phyloP scores from a whole-genome alignment of 2,113 vertebrate species.

The Epinephelus fuscoguttatus region DNA sequence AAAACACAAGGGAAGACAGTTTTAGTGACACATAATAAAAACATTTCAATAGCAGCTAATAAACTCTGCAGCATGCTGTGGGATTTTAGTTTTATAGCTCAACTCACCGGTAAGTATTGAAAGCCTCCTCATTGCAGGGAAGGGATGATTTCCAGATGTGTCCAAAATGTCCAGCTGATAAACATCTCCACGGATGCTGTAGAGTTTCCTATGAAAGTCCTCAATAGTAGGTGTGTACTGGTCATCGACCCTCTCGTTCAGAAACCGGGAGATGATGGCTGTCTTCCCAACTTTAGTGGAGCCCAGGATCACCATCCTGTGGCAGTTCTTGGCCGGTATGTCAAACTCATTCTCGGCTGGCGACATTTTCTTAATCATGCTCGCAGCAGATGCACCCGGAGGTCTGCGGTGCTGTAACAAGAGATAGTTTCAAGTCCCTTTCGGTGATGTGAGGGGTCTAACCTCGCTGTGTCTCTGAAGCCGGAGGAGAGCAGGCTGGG shows the following conservation, averaged over 20 bases:
- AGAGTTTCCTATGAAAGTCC: slow-evolving; percentile 98
- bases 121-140: slow-evolving; percentile 96
- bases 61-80: neutral
- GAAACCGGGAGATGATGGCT: slow-evolving; percentile 95
- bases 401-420: neutral
- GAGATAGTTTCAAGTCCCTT: neutral
- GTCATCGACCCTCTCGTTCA: slow-evolving; percentile 95
- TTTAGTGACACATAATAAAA: slow-evolving; percentile 22
- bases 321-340: slow-evolving; percentile 96
- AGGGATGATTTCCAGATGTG: slow-evolving; percentile 97
- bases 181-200: slow-evolving; percentile 94
- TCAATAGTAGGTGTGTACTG: slow-evolving; percentile 98
- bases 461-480: slow-evolving; percentile 41
- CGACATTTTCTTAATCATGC: slow-evolving; percentile 97
- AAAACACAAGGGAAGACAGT: slow-evolving; percentile 33
- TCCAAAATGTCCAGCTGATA: slow-evolving; percentile 98
- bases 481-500: slow-evolving; percentile 7
- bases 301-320: slow-evolving; percentile 97
- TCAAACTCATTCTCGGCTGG: slow-evolving; percentile 90
- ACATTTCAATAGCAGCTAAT: neutral
- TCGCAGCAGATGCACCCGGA: slow-evolving; percentile 69
- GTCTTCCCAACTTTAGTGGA: slow-evolving; percentile 99
- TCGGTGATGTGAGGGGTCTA: slow-evolving; percentile 1
- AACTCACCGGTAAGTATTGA: slow-evolving; percentile 96
- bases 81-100: neutral